Conservation (phyloP, 1,140 invertebrate species). For the Drosophila nigromelanica region DNA sequence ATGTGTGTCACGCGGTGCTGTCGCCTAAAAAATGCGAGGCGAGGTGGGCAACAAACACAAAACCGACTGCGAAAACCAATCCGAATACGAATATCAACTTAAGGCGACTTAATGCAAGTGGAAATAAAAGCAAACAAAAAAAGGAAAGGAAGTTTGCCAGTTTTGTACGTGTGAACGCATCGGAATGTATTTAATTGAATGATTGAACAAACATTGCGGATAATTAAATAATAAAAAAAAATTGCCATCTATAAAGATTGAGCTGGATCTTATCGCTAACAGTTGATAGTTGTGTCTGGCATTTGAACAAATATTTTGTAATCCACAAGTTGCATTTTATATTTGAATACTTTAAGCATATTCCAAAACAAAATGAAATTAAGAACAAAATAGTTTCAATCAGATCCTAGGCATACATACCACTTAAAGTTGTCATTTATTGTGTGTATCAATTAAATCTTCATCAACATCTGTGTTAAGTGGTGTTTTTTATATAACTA, state of each 20-base stretch:
- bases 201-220: constrained; percentile 43
- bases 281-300: too few relatives aligned
- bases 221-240: constrained; percentile 44
- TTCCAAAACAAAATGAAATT: too few relatives aligned
- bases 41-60: constrained; percentile 8
- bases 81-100: constrained; percentile 19
- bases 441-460: too few relatives aligned
- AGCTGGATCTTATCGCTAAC: background rate
- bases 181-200: constrained; percentile 76
- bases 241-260: constrained; percentile 17
- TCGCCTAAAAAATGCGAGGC: constrained; percentile 39
- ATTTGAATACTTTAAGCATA: too few relatives aligned
- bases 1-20: constrained; percentile 67
- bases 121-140: constrained; percentile 24
- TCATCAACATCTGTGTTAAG: too few relatives aligned
- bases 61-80: constrained; percentile 22
- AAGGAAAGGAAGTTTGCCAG: constrained; percentile 57
- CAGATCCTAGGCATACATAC: too few relatives aligned
- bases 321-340: too few relatives aligned
- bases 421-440: too few relatives aligned
- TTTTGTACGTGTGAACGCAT: constrained; percentile 63
- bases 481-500: too few relatives aligned
- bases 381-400: too few relatives aligned
- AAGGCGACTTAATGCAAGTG: constrained; percentile 30
- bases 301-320: too few relatives aligned